These are phyloP conservation scores for Periophthalmus modestus DNA, from an alignment of 2,113 vertebrate species.

Conservation along the genomic window DNA sequence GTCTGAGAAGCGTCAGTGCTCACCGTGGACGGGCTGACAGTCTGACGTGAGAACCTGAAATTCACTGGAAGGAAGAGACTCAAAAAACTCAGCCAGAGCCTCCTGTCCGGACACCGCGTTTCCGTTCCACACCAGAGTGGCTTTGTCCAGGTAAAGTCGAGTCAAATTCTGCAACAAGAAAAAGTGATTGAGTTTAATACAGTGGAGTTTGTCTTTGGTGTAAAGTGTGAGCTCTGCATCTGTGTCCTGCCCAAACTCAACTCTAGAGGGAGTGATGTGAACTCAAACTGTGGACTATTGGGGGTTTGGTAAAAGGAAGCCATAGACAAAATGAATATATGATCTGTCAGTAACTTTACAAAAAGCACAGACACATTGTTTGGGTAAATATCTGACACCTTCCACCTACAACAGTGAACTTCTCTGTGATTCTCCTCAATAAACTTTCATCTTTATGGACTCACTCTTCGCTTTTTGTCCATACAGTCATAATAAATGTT, in stretches of 20 bases:
- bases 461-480: conserved; percentile 93
- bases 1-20: conserved; percentile 31
- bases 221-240: too few species aligned
- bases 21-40: conserved; percentile 95
- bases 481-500: conserved; percentile 97
- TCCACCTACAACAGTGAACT: not conserved
- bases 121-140: conserved; percentile 96
- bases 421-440: not conserved
- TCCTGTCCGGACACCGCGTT: conserved; percentile 90
- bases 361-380: not conserved
- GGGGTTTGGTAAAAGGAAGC: not conserved
- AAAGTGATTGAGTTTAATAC: not conserved
- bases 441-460: conserved; percentile 25
- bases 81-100: conserved; percentile 91
- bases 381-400: not conserved
- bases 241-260: not conserved
- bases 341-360: not conserved
- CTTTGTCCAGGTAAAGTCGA: conserved; percentile 91
- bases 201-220: too few species aligned
- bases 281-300: not conserved
- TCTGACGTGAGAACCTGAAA: conserved; percentile 91
- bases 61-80: conserved; percentile 94
- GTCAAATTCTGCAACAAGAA: conserved; percentile 80
- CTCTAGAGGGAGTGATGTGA: not conserved
- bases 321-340: not conserved